These are phyloP conservation scores for Sebastes wilsoni DNA, from an alignment of 2,797 vertebrate species.

Conservation along the genomic window DNA sequence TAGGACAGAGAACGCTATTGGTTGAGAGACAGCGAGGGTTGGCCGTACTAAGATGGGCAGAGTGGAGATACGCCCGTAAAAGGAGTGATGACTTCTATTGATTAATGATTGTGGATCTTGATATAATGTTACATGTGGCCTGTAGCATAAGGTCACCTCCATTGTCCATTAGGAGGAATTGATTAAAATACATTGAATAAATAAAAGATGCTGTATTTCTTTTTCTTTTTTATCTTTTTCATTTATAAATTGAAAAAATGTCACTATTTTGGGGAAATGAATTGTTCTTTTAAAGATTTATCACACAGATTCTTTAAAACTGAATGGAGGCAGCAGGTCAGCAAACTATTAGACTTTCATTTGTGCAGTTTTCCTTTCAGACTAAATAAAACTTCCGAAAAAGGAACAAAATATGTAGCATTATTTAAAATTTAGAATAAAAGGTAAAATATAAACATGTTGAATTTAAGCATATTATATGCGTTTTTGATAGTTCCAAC, in stretches of 20 bases:
- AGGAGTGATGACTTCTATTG: slow-evolving; percentile 23
- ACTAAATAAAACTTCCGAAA: background rate
- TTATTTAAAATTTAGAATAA: background rate
- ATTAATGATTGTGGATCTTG: background rate
- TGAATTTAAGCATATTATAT: background rate
- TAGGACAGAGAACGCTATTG: slow-evolving; percentile 23
- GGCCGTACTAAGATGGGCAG: slow-evolving; percentile 38
- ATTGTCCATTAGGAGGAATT: background rate
- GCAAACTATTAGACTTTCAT: background rate
- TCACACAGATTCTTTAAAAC: too few species aligned
- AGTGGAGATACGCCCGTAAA: slow-evolving; percentile 26
- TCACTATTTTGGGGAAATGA: background rate
- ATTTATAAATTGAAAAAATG: background rate
- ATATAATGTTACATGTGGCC: background rate
- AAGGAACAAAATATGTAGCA: background rate
- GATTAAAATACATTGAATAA: background rate
- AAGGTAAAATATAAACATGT: background rate
- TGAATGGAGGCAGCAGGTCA: background rate
- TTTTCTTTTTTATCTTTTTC: background rate
- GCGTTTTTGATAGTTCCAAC: background rate
- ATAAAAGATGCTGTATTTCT: background rate
- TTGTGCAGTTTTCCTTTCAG: background rate
- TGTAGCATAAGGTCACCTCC: background rate
- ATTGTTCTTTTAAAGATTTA: background rate
- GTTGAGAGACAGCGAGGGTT: slow-evolving; percentile 24